Base-by-base conservation (phyloP, 2,888 invertebrate genomes). In the Laothoe populi region DNA sequence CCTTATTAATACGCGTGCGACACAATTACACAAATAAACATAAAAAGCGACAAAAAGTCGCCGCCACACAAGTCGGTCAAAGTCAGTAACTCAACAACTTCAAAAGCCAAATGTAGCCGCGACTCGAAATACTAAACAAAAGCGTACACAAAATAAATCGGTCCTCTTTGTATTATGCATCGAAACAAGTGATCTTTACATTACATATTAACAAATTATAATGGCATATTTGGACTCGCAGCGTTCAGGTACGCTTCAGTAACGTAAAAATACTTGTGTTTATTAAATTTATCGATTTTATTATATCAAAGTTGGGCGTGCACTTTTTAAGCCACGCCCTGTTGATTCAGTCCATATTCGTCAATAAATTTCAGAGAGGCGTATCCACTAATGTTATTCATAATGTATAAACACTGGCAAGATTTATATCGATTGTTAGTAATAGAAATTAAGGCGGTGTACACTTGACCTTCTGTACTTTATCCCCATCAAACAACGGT, bases 331-430 rank as follows among this genome's bases (percentile, higher is more conserved):
- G 24, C 40, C 38, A 48, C 48, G 44, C 57, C 35, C n/a, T n/a
- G 13, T 40, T 53, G 61, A 61, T 26, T 62, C 65, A 65, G 57
- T 62, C 58, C 58, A 62, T 58, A 45, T 19, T 49, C 24, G 26
- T 60, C 49, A 49, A 26, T 49, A 19, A 64, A 59, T 46, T 45
- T 38, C 71, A 72, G 66, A 77, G 79, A 76, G 76, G 76, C 74
- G 68, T 66, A 62, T 66, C 66, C 65, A 66, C 68, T 73, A 67
- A 59, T 60, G 63, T 72, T 74, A 72, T 70, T 67, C 61, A 70
- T 73, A n/a, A n/a, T n/a, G n/a, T n/a, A n/a, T n/a, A 76, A 67
- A 73, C 71, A 75, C 77, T 83, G 87, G 87, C 87, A 87, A 87
- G 87, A 87, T 68, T 66, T 63, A 57, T 62, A 68, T 73, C 68